A percentile compares a stretch with the other conserved stretches of the same genome.
Evolutionary conservation across 2,113 vertebrate genomes (phyloP).

Genomic region (Melanerpes formicivorus): DNA sequence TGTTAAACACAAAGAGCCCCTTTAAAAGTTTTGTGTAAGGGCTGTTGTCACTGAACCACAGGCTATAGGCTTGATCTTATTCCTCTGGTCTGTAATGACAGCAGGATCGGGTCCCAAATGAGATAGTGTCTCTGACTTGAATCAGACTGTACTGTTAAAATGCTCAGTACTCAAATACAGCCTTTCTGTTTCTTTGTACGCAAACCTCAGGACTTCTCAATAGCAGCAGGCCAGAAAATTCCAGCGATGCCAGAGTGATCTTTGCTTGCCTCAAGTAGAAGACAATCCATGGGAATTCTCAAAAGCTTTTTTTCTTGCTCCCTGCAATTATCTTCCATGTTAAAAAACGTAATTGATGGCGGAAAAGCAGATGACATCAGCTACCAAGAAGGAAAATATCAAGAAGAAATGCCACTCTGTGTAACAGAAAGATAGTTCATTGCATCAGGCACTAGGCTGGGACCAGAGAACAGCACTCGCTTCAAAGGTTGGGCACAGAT

Average conservation of each 20-base stretch:
- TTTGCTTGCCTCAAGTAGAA: slow-evolving; percentile 32
- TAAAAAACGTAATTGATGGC: slow-evolving; percentile 29
- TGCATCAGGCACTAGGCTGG: neutral
- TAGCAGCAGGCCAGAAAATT: slow-evolving; percentile 36
- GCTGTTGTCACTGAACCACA: slow-evolving; percentile 20
- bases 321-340: slow-evolving; percentile 46
- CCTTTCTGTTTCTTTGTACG: slow-evolving; percentile 20
- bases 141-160: slow-evolving; percentile 16
- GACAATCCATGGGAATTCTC: slow-evolving; percentile 51
- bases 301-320: slow-evolving; percentile 42
- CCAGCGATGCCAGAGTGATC: slow-evolving; percentile 27
- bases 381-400: slow-evolving; percentile 3
- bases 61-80: slow-evolving; percentile 16
- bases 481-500: neutral
- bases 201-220: slow-evolving; percentile 2
- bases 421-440: slow-evolving; percentile 30
- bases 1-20: slow-evolving; percentile 12
- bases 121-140: slow-evolving; percentile 52
- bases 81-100: neutral
- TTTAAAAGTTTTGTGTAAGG: slow-evolving; percentile 38
- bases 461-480: neutral
- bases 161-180: slow-evolving; percentile 47
- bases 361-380: slow-evolving; percentile 33
- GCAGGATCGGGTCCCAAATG: slow-evolving; percentile 31
- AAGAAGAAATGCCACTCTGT: neutral